phyloP scores from a whole-genome alignment of 2,888 invertebrate species.

The Nemotelus pantherinus region DNA sequence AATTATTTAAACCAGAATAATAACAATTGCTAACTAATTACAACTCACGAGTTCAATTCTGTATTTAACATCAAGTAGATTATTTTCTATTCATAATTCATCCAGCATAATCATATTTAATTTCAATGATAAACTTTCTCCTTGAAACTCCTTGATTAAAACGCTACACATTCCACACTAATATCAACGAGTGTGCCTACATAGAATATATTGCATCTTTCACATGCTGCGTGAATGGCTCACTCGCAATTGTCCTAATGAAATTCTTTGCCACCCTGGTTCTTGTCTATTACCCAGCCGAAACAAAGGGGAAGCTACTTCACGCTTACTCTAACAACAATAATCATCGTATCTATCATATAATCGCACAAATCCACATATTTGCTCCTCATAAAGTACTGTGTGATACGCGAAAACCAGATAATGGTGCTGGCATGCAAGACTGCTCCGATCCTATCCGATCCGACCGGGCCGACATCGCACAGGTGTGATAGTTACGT shows the following conservation, averaged over 20 bases:
- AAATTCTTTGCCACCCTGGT: constrained; percentile 12
- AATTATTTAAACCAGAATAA: too few species aligned
- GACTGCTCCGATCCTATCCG: background rate
- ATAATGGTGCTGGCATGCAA: background rate
- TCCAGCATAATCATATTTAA: too few species aligned
- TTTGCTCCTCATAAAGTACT: constrained; percentile 16
- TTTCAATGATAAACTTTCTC: too few species aligned
- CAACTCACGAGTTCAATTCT: too few species aligned
- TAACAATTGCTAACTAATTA: too few species aligned
- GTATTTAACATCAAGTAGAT: too few species aligned
- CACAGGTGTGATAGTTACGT: constrained; percentile 36
- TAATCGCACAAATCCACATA: constrained; percentile 23
- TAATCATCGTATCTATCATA: constrained; percentile 10
- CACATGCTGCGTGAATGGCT: too few species aligned
- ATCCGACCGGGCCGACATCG: background rate
- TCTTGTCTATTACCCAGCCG: background rate
- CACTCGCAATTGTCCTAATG: constrained; percentile 8
- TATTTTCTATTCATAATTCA: too few species aligned
- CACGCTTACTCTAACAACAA: constrained; percentile 1
- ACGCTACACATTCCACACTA: too few species aligned
- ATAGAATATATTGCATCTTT: too few species aligned
- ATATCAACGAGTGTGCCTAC: too few species aligned
- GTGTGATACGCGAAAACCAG: constrained; percentile 29
- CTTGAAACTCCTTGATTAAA: too few species aligned
- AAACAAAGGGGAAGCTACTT: constrained; percentile 14